A percentile compares a stretch with the other conserved stretches of the same genome.
These are phyloP conservation scores for Conus betulinus DNA, from an alignment of 1,140 invertebrate species.

Conservation along the genomic window DNA sequence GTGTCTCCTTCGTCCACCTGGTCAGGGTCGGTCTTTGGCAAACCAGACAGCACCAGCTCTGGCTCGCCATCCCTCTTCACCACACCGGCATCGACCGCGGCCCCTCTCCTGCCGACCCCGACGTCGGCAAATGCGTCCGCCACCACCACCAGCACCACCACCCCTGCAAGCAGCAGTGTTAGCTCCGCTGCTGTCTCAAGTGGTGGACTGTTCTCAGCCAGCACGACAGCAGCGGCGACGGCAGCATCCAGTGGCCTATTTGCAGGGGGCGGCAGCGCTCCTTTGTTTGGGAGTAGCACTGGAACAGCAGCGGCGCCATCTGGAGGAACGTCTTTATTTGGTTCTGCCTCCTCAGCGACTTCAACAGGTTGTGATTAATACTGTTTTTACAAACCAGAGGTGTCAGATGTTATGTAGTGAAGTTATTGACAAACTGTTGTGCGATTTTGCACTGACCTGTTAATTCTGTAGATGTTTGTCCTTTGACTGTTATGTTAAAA, in stretches of 20 bases:
- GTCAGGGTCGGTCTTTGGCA: neutral
- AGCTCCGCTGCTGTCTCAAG: neutral
- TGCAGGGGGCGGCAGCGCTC: neutral
- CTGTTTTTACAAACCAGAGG: neutral
- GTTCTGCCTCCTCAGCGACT: neutral
- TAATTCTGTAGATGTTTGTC: too few species aligned
- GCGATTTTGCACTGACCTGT: too few species aligned
- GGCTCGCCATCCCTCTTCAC: slow-evolving; percentile 1
- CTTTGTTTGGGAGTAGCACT: too few species aligned
- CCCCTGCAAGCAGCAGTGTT: neutral
- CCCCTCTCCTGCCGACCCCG: neutral
- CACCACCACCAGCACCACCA: neutral
- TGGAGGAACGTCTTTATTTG: neutral
- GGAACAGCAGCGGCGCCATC: too few species aligned
- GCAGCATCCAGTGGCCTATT: neutral
- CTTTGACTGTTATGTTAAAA: too few species aligned
- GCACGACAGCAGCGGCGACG: neutral
- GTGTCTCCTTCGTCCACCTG: too few species aligned
- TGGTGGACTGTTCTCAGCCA: neutral
- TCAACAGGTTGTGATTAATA: neutral
- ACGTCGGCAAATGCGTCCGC: neutral
- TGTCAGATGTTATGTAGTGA: too few species aligned
- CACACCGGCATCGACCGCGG: too few species aligned
- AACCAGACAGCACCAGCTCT: neutral
- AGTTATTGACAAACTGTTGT: too few species aligned